Conservation (phyloP, 2,888 invertebrate species). For the Agrotis puta region DNA sequence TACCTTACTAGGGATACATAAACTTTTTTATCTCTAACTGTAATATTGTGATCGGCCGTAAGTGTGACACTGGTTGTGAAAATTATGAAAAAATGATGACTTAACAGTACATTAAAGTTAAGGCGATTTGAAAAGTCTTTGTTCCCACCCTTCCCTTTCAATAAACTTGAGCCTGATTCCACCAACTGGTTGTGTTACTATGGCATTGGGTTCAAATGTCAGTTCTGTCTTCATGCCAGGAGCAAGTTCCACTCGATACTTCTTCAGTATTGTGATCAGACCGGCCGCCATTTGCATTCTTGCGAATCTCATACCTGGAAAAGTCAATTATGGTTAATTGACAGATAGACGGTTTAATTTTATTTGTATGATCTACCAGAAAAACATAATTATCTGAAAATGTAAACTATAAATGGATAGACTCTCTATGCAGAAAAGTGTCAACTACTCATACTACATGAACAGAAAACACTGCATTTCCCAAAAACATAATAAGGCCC, state of each 20-base stretch:
- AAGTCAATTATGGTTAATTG: not conserved
- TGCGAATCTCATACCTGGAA: constrained; percentile 70
- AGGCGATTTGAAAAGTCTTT: constrained; percentile 32
- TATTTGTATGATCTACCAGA: too few relatives aligned
- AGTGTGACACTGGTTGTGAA: too few relatives aligned
- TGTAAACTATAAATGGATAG: too few relatives aligned
- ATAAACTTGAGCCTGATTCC: constrained; percentile 56
- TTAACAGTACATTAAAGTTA: constrained; percentile 7
- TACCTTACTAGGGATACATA: too few relatives aligned
- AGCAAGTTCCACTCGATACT: constrained; percentile 69
- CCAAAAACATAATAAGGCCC: too few relatives aligned
- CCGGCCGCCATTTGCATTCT: constrained; percentile 76
- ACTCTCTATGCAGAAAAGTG: too few relatives aligned
- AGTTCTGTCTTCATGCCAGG: constrained; percentile 60
- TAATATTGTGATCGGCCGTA: too few relatives aligned
- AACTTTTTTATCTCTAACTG: too few relatives aligned
- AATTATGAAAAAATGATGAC: too few relatives aligned
- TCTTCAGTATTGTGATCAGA: constrained; percentile 72
- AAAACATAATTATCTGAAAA: not conserved
- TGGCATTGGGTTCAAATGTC: constrained; percentile 41
- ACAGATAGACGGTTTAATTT: too few relatives aligned
- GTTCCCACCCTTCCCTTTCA: constrained; percentile 58
- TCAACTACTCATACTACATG: too few relatives aligned
- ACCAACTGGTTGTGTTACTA: constrained; percentile 40
- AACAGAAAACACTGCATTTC: too few relatives aligned